These are phyloP conservation scores for Turritopsis dohrnii DNA, from an alignment of 30 jellyfish, hydroid and myxozoan species.

Conservation along the genomic window DNA sequence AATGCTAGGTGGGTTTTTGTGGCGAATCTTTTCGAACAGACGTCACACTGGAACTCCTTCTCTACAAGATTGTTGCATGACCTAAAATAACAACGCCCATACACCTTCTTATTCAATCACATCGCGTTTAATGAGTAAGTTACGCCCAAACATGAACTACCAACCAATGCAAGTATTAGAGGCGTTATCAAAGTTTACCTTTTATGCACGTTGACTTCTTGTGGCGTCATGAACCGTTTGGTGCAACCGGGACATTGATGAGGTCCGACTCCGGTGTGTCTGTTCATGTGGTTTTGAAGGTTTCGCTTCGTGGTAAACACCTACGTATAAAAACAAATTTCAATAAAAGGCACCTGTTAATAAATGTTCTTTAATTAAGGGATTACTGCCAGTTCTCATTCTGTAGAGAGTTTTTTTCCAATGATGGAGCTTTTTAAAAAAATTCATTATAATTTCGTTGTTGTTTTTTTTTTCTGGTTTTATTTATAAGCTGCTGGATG, in stretches of 20 bases:
- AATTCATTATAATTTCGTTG: too few relatives aligned
- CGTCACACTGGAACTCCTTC: slow-evolving; percentile 26
- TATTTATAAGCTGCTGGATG: too few relatives aligned
- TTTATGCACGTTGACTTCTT: slow-evolving; percentile 34
- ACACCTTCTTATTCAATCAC: too few relatives aligned
- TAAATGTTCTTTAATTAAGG: too few relatives aligned
- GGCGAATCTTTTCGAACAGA: slow-evolving; percentile 28
- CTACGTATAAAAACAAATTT: too few relatives aligned
- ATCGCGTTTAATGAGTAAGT: not conserved
- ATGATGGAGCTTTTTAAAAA: too few relatives aligned
- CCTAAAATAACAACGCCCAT: not conserved
- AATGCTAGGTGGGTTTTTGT: slow-evolving; percentile 36
- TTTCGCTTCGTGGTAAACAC: slow-evolving; percentile 27
- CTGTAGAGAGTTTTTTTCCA: too few relatives aligned
- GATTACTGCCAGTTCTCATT: too few relatives aligned
- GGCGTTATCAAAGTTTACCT: slow-evolving; percentile 9
- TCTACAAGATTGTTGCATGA: slow-evolving; percentile 40
- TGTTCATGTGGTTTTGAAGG: slow-evolving; percentile 35
- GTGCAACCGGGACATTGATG: slow-evolving; percentile 38
- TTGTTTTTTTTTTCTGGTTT: too few relatives aligned
- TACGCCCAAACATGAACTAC: not conserved
- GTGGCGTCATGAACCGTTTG: slow-evolving; percentile 34
- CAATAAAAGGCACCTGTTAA: too few relatives aligned
- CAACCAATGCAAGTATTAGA: not conserved
- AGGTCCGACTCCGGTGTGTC: slow-evolving; percentile 50